phyloP scores from a whole-genome alignment of 2,888 invertebrate genomes.

The Lithophane leautieri region DNA sequence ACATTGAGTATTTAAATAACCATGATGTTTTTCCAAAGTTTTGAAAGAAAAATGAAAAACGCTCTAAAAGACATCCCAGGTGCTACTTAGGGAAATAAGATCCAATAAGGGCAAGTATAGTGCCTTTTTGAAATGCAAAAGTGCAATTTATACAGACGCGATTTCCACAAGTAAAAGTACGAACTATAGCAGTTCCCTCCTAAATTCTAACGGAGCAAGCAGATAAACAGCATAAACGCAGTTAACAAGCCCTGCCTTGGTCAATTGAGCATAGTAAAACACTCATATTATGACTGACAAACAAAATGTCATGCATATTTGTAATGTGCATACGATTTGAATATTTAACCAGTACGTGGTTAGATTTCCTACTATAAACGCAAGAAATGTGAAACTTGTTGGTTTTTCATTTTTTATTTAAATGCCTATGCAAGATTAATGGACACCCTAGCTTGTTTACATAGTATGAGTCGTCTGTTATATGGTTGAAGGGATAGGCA shows the following conservation, averaged over 20 bases:
- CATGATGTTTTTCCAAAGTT: background rate
- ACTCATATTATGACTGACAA: slow-evolving; percentile 37
- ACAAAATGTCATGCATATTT: slow-evolving; percentile 45
- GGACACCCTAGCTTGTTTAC: slow-evolving; percentile 6
- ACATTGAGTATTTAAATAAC: background rate
- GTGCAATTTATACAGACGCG: background rate
- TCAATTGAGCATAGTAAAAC: slow-evolving; percentile 39
- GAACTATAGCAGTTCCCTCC: background rate
- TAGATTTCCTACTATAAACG: slow-evolving; percentile 40
- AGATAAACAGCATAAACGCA: background rate
- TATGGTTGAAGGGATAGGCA: background rate
- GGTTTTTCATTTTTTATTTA: slow-evolving; percentile 33
- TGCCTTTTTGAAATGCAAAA: background rate
- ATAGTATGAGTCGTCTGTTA: background rate
- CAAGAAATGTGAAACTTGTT: slow-evolving; percentile 51
- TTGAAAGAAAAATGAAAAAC: background rate
- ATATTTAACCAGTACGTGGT: slow-evolving; percentile 35
- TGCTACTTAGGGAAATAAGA: background rate
- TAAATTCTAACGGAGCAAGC: background rate
- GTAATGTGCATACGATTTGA: slow-evolving; percentile 41
- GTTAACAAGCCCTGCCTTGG: slow-evolving; percentile 9
- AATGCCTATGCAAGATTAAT: slow-evolving; percentile 10
- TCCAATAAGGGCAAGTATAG: background rate
- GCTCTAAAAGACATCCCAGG: background rate
- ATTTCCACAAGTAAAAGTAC: background rate